A percentile compares a stretch with the other conserved stretches of the same genome.
Conservation (phyloP, 2,113 vertebrate species). For the Otocyon megalotis region DNA sequence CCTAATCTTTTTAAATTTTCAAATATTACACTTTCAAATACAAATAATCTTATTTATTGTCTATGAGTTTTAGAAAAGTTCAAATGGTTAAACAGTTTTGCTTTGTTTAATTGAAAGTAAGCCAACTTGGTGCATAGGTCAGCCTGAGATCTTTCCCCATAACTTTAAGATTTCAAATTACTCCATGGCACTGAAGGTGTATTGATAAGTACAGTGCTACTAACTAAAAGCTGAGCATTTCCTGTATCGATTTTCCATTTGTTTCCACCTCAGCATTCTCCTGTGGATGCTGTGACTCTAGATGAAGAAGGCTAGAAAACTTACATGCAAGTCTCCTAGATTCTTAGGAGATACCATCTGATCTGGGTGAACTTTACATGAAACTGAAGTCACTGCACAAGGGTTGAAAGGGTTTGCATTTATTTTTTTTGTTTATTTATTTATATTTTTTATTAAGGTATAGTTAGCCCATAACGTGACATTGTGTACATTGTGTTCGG, state of each 20-base stretch:
- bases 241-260: not conserved
- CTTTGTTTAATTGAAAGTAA: not conserved
- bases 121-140: not conserved
- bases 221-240: not conserved
- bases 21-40: conserved; percentile 11
- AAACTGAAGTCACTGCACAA: not conserved
- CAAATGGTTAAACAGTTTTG: not conserved
- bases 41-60: conserved; percentile 17
- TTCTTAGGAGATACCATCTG: not conserved
- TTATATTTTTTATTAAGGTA: not conserved
- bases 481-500: not conserved
- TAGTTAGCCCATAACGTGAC: not conserved
- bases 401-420: not conserved
- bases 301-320: not conserved
- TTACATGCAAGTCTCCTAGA: not conserved
- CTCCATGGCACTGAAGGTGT: not conserved
- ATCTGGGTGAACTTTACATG: not conserved
- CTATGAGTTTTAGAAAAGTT: not conserved
- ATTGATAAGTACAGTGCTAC: not conserved
- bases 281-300: not conserved
- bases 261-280: not conserved
- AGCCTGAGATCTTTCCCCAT: not conserved
- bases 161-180: not conserved
- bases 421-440: not conserved
- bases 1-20: not conserved